A percentile compares a stretch with the other conserved stretches of the same genome.
Evolutionary conservation across 2,113 vertebrate genomes (phyloP).

Genomic region (Danio rerio): GRCz12tu NC_133196.1:30726001-30726500

Average conservation of each 20-base stretch:
- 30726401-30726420: too few relatives aligned
- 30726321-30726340: too few relatives aligned
- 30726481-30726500: too few relatives aligned
- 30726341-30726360: too few relatives aligned
- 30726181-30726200: neutral
- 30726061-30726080: slow-evolving; percentile 45
- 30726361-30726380: too few relatives aligned
- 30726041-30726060: slow-evolving; percentile 49
- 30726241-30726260: neutral
- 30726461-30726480: too few relatives aligned
- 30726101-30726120: slow-evolving; percentile 25
- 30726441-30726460: too few relatives aligned
- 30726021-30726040: slow-evolving; percentile 53
- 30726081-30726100: slow-evolving; percentile 53
- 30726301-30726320: neutral
- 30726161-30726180: slow-evolving; percentile 34
- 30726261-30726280: slow-evolving; percentile 9
- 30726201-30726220: neutral
- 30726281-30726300: neutral
- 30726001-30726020: slow-evolving; percentile 49
- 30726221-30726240: slow-evolving; percentile 30
- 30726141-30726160: slow-evolving; percentile 1
- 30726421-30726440: too few relatives aligned
- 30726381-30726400: too few relatives aligned
- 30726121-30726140: slow-evolving; percentile 15